Evolutionary conservation across 2,888 invertebrate species (phyloP).

Genomic region (Ennomos quercinarius): DNA sequence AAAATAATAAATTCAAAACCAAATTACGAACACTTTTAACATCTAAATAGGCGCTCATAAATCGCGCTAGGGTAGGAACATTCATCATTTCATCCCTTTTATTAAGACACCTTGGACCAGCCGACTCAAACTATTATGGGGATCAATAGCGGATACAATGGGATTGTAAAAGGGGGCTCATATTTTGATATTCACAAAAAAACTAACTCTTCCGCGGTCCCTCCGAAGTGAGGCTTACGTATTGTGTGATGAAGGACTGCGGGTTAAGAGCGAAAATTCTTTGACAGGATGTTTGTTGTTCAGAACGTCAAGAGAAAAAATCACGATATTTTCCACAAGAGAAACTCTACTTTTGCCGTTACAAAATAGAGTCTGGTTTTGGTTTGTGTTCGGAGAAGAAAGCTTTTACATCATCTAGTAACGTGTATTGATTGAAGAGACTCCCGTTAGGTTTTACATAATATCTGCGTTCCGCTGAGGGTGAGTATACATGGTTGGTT

Average conservation of each 20-base stretch:
- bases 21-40: conserved; percentile 12
- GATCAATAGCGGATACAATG: conserved; percentile 84
- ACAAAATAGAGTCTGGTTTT: conserved; percentile 55
- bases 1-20: no score
- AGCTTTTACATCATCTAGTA: conserved; percentile 82
- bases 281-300: conserved; percentile 69
- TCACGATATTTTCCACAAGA: conserved; percentile 40
- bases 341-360: conserved; percentile 50
- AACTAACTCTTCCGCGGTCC: conserved; percentile 79
- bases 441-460: conserved; percentile 84
- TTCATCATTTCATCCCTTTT: conserved; percentile 73
- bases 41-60: conserved; percentile 47
- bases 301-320: conserved; percentile 70
- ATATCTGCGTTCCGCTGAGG: conserved; percentile 79
- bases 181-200: conserved; percentile 84
- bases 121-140: conserved; percentile 80
- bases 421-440: conserved; percentile 85
- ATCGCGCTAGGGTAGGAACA: conserved; percentile 47
- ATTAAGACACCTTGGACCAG: conserved; percentile 77
- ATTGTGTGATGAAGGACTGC: conserved; percentile 56
- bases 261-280: conserved; percentile 66
- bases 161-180: conserved; percentile 84
- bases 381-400: conserved; percentile 53
- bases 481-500: conserved; percentile 65
- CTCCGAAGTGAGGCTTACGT: conserved; percentile 47